A percentile compares a stretch with the other conserved stretches of the same genome.
Conservation (phyloP, 1,140 invertebrate species). For the Ips nitidus region DNA sequence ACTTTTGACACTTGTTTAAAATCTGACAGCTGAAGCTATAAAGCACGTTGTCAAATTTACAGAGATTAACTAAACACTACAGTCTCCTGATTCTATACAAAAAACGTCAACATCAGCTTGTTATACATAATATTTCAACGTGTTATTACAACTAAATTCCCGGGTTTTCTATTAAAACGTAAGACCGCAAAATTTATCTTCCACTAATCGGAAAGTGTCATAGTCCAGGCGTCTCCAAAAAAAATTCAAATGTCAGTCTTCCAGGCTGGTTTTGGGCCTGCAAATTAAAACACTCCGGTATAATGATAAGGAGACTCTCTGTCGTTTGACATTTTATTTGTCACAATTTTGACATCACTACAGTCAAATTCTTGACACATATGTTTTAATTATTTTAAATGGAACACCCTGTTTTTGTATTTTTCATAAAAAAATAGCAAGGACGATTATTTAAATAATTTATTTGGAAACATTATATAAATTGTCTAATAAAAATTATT, state of each 20-base stretch:
- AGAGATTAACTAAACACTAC: no score
- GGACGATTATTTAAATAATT: conserved; percentile 20
- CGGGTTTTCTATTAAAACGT: conserved; percentile 44
- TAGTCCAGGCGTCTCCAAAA: conserved; percentile 53
- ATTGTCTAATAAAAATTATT: conserved; percentile 23
- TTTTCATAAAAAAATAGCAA: background rate
- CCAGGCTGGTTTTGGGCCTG: conserved; percentile 51
- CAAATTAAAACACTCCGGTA: conserved; percentile 49
- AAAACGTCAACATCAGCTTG: no score
- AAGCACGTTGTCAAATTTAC: no score
- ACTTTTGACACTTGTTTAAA: no score
- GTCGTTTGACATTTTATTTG: no score
- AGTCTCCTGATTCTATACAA: no score
- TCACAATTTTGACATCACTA: no score
- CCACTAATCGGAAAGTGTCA: conserved; percentile 52
- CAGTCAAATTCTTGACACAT: no score
- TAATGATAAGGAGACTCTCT: conserved; percentile 33
- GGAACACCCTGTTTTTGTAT: background rate
- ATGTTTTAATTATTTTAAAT: no score
- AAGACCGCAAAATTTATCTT: conserved; percentile 52
- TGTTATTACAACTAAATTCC: no score
- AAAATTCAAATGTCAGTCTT: conserved; percentile 54
- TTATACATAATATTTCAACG: no score
- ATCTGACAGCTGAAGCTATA: no score
- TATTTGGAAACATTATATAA: conserved; percentile 29